Evolutionary conservation across 2,888 invertebrate genomes (phyloP), one percentile per base, ranked within the genome.

Genomic region (Oscheius onirici): DNA sequence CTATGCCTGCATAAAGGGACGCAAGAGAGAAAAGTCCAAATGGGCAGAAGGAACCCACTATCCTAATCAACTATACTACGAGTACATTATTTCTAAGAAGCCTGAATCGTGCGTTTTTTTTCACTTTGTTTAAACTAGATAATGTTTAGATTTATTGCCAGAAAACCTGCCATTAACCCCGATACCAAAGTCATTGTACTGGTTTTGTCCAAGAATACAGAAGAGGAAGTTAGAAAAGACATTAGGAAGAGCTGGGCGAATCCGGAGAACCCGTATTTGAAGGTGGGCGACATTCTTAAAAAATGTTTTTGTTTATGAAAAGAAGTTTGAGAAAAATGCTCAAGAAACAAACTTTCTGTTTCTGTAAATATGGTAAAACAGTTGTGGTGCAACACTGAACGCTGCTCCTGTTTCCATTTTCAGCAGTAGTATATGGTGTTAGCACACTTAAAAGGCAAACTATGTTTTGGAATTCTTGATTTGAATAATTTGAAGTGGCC

Each of bases 21-120:
- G 51, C 20, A 24, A 55, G n/a, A 20, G n/a, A 8, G 15, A 24
- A n/a, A 24, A 24, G 26, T 28, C 40, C 1, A 58, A 24, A 58
- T 58, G 40, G 40, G 3, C 40, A 2, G 58, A 58, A 20, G 58
- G 58, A 20, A 20, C 24, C 17, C 58, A 58, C 17, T 58, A 58
- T 58, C 58, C 58, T 2, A 58, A 58, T 41, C 58, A 58, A 41
- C 43, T 58, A 1, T 58, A 41, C 20, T 58, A 58, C 58, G 58
- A 58, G 58, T 58, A 58, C 17, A 41, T 58, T 17, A 41, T 58
- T 24, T n/a, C 11, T 41, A 58, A 58, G 41, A 11, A n/a, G n/a
- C 41, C 58, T 11, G 40, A 58, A n/a, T 40, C 40, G 58, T 58
- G 17, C 15, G 13, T 52, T 13, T 8, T 57, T 13, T 3, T 15